Evolutionary conservation across 2,888 invertebrate species (phyloP).

Genomic region (Diplolepis rosae): DNA sequence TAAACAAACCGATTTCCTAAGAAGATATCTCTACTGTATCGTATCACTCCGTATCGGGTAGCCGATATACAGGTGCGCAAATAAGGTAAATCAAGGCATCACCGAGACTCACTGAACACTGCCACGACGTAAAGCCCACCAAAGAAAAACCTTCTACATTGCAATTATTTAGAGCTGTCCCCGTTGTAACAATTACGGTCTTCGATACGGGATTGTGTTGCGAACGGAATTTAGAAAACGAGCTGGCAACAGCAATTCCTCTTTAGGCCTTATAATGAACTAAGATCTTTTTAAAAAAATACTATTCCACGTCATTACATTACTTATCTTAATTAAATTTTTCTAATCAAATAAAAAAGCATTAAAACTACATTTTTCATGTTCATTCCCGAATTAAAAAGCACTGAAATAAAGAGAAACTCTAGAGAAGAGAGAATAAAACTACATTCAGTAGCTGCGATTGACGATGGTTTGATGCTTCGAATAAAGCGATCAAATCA

Average conservation of each 20-base stretch:
- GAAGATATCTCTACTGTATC: conserved; percentile 22
- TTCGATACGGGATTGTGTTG: conserved; percentile 6
- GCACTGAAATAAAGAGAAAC: not conserved
- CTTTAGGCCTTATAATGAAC: conserved; percentile 19
- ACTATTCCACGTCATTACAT: conserved; percentile 15
- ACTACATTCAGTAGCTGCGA: conserved; percentile 27
- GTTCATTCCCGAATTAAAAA: not conserved
- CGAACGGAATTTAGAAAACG: conserved; percentile 28
- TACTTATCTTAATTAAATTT: not conserved
- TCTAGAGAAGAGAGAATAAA: conserved; percentile 38
- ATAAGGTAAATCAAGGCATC: conserved; percentile 30
- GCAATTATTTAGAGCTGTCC: conserved; percentile 30
- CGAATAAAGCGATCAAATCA: conserved; percentile 57
- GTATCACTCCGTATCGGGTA: conserved; percentile 16
- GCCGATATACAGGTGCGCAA: conserved; percentile 28
- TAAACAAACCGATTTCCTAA: not conserved
- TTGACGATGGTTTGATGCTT: conserved; percentile 26
- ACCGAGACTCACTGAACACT: conserved; percentile 19
- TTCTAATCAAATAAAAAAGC: no score
- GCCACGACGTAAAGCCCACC: conserved; percentile 1
- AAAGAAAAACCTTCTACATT: conserved; percentile 23
- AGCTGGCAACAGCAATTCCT: conserved; percentile 5
- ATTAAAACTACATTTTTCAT: no score
- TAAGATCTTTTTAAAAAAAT: conserved; percentile 3
- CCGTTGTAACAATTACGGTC: conserved; percentile 29